Conservation (phyloP, 2,888 invertebrate genomes). For the Phyto melanocephala region DNA sequence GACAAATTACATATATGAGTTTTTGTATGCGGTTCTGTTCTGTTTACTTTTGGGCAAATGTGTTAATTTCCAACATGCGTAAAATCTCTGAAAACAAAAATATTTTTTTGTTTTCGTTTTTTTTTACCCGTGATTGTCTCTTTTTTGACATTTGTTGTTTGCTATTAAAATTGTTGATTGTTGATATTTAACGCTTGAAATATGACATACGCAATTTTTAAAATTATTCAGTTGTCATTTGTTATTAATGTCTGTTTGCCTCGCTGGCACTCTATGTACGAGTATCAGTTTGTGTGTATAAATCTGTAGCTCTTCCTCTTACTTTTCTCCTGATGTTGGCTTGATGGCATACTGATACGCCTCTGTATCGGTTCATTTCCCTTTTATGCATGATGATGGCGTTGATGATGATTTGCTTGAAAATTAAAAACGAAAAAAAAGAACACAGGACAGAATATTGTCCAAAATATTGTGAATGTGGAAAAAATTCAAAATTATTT, state of each 20-base stretch:
- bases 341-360: neutral
- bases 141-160: constrained; percentile 54
- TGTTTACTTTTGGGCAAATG: constrained; percentile 47
- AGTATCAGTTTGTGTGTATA: neutral
- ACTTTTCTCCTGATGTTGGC: neutral
- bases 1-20: constrained; percentile 9
- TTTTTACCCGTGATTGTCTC: constrained; percentile 22
- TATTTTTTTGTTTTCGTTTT: neutral
- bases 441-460: constrained; percentile 14
- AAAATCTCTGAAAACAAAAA: constrained; percentile 51
- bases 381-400: constrained; percentile 32
- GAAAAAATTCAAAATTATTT: constrained; percentile 35
- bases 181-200: constrained; percentile 66
- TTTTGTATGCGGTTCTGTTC: constrained; percentile 51
- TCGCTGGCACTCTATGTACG: neutral
- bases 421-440: constrained; percentile 4
- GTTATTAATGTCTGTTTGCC: constrained; percentile 61
- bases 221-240: constrained; percentile 68
- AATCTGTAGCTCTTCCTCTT: neutral
- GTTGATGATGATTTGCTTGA: constrained; percentile 38
- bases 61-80: constrained; percentile 20
- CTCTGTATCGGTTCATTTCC: constrained; percentile 24
- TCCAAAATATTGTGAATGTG: constrained; percentile 56
- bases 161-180: constrained; percentile 65
- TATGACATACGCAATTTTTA: constrained; percentile 67